Evolutionary conservation across 2,888 invertebrate species (phyloP).

Genomic region (Agonopterix heracliana): DNA sequence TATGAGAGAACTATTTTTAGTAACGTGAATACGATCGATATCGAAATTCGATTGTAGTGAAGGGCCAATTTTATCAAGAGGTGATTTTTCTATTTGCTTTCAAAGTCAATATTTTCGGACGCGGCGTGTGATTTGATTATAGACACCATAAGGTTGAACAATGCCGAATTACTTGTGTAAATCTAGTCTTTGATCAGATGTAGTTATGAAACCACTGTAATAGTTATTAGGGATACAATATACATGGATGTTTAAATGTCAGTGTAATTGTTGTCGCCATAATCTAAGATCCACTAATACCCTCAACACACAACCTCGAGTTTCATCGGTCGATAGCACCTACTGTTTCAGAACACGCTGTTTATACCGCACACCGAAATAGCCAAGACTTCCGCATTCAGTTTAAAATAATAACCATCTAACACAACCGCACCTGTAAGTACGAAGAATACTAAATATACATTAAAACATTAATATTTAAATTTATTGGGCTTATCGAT

Average conservation of each 20-base stretch:
- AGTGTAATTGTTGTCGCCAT: background rate
- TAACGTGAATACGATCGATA: conserved; percentile 19
- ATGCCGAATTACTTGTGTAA: conserved; percentile 52
- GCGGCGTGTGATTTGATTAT: conserved; percentile 27
- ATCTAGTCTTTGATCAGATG: conserved; percentile 30
- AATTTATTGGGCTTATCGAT: background rate
- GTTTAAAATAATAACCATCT: background rate
- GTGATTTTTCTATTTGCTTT: conserved; percentile 25
- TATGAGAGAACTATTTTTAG: conserved; percentile 43
- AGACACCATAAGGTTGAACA: conserved; percentile 33
- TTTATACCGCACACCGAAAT: no score
- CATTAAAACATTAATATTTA: no score
- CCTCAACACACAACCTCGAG: conserved; percentile 19
- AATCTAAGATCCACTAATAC: conserved; percentile 18
- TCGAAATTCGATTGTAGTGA: conserved; percentile 21
- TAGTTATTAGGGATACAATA: conserved; percentile 34
- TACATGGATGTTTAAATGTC: conserved; percentile 28
- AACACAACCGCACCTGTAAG: no score
- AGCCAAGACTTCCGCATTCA: no score
- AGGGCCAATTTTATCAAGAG: conserved; percentile 30
- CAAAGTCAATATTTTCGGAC: conserved; percentile 38
- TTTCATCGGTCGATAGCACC: conserved; percentile 15
- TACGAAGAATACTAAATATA: no score
- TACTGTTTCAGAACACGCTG: background rate
- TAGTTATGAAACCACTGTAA: conserved; percentile 34